These are phyloP conservation scores for Gastracanthus pulcherrimus DNA, from an alignment of 2,888 invertebrate species.

Conservation along the genomic window DNA sequence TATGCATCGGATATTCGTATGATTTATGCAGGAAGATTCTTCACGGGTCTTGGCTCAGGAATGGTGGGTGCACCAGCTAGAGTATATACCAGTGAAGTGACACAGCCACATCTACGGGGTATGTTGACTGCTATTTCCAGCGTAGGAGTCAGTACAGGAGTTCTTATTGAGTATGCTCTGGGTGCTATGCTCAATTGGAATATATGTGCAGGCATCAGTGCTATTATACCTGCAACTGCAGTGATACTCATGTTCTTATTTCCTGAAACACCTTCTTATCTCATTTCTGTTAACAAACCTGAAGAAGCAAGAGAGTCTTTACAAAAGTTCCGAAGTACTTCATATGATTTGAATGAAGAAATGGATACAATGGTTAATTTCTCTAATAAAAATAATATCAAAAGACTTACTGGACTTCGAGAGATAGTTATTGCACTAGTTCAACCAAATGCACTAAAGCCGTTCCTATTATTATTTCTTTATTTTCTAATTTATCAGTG, in stretches of 20 bases:
- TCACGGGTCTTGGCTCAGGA: conserved; percentile 85
- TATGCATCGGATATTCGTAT: conserved; percentile 81
- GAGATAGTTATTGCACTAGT: conserved; percentile 81
- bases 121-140: conserved; percentile 86
- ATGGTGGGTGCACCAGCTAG: conserved; percentile 86
- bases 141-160: conserved; percentile 86
- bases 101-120: conserved; percentile 87
- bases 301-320: conserved; percentile 82
- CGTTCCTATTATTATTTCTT: conserved; percentile 81
- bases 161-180: conserved; percentile 82
- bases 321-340: conserved; percentile 81
- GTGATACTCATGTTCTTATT: conserved; percentile 82
- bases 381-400: conserved; percentile 82
- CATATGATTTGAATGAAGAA: conserved; percentile 82
- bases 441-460: conserved; percentile 82
- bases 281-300: conserved; percentile 81
- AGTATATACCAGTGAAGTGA: conserved; percentile 85
- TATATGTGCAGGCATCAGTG: conserved; percentile 82
- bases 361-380: conserved; percentile 82
- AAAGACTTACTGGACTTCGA: conserved; percentile 78
- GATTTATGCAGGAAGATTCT: conserved; percentile 83
- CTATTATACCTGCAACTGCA: conserved; percentile 81
- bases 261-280: conserved; percentile 87
- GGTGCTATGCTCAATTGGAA: conserved; percentile 83
- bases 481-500: conserved; percentile 86